These are phyloP conservation scores for Sinhomidia bicolor DNA, from an alignment of 2,888 invertebrate genomes.

Conservation along the genomic window DNA sequence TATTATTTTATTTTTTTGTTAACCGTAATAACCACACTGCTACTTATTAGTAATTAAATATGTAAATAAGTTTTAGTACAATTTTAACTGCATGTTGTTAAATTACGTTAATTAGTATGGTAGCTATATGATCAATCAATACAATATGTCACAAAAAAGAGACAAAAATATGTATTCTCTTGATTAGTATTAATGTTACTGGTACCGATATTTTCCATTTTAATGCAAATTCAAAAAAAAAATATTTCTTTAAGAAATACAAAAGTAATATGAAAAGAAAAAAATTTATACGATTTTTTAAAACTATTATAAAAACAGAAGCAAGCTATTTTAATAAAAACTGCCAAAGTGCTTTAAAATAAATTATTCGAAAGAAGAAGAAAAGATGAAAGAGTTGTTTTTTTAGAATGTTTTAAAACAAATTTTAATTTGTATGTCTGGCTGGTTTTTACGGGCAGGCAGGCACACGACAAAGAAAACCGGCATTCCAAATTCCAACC, in stretches of 20 bases:
- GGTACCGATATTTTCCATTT: neutral
- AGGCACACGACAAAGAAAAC: neutral
- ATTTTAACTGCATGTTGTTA: too few species aligned
- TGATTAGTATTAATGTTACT: neutral
- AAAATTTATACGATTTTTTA: neutral
- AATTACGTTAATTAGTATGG: too few species aligned
- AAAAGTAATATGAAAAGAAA: neutral
- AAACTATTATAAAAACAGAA: neutral
- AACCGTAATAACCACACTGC: too few species aligned
- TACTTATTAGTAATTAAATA: too few species aligned
- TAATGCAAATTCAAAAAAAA: too few species aligned
- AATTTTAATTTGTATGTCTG: neutral
- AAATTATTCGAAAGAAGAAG: neutral
- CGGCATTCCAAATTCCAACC: neutral
- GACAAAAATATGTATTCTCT: neutral
- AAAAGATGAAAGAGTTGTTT: too few species aligned
- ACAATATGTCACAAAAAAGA: too few species aligned
- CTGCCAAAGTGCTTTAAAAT: slow-evolving; percentile 53
- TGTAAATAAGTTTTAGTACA: too few species aligned
- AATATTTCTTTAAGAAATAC: neutral
- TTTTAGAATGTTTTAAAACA: neutral
- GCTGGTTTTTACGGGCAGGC: too few species aligned
- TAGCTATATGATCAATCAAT: too few species aligned
- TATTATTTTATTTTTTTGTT: too few species aligned
- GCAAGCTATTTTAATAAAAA: slow-evolving; percentile 50